Evolutionary conservation across 2,797 vertebrate genomes (phyloP).

Genomic region (Coreius guichenoti): DNA sequence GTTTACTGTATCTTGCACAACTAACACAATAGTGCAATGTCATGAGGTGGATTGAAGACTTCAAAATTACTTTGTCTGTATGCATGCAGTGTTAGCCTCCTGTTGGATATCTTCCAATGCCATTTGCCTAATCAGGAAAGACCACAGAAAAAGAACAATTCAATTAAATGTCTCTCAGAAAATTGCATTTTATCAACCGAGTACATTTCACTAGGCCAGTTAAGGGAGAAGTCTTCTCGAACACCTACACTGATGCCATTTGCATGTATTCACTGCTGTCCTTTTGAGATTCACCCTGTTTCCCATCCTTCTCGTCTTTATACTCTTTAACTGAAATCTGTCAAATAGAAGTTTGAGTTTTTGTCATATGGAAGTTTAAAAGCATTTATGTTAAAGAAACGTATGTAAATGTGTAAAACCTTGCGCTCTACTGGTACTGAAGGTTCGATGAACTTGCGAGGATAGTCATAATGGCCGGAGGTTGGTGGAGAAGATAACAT

Average conservation of each 20-base stretch:
- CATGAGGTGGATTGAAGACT: background rate
- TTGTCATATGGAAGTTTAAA: background rate
- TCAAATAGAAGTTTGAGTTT: background rate
- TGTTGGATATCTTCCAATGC: background rate
- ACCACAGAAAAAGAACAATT: background rate
- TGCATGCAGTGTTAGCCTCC: background rate
- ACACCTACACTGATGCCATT: slow-evolving; percentile 66
- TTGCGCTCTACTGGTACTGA: background rate
- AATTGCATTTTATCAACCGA: background rate
- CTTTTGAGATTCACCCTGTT: slow-evolving; percentile 9
- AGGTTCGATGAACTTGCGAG: slow-evolving; percentile 11
- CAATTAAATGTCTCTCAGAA: background rate
- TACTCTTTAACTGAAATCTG: slow-evolving; percentile 1
- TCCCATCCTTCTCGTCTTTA: slow-evolving; percentile 31
- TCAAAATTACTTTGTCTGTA: slow-evolving; percentile 22
- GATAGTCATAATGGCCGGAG: slow-evolving; percentile 12
- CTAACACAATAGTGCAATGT: background rate
- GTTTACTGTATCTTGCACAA: background rate
- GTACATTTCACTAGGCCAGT: background rate
- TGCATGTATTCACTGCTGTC: slow-evolving; percentile 18
- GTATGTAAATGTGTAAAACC: slow-evolving; percentile 15
- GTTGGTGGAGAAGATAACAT: background rate
- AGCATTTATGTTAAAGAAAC: background rate
- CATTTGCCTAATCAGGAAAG: background rate
- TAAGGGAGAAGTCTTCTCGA: background rate